These are phyloP conservation scores for Drepana arcuata DNA, from an alignment of 1,140 invertebrate genomes.

Conservation along the genomic window DNA sequence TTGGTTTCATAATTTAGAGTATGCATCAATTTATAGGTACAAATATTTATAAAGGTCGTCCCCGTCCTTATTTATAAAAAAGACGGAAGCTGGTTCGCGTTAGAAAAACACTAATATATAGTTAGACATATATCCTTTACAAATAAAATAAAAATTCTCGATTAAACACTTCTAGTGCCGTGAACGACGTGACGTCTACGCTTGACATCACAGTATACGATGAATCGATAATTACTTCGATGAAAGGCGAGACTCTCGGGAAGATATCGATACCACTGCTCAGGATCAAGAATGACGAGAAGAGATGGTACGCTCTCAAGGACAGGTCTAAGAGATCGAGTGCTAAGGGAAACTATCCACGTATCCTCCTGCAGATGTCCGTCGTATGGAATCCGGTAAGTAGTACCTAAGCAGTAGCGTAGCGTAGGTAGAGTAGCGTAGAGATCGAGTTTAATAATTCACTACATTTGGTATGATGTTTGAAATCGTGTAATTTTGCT, in stretches of 20 bases:
- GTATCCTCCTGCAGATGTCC: slow-evolving; percentile 69
- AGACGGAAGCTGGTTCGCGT: no score
- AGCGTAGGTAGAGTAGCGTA: no score
- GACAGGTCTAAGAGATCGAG: slow-evolving; percentile 36
- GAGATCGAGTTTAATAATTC: no score
- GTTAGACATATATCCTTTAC: no score
- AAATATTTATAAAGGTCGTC: no score
- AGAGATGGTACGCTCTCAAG: slow-evolving; percentile 54
- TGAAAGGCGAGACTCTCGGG: slow-evolving; percentile 73
- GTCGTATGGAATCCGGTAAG: slow-evolving; percentile 59
- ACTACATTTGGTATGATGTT: no score
- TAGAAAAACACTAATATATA: no score
- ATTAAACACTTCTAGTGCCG: slow-evolving; percentile 26
- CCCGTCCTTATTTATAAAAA: no score
- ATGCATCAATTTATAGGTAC: no score
- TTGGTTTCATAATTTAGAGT: no score
- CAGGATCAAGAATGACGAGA: slow-evolving; percentile 55
- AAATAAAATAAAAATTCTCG: neutral
- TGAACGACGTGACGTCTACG: slow-evolving; percentile 56
- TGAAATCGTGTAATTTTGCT: no score
- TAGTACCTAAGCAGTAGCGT: no score
- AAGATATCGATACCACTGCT: slow-evolving; percentile 53
- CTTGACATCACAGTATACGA: slow-evolving; percentile 49
- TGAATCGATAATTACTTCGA: slow-evolving; percentile 47
- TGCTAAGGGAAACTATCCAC: slow-evolving; percentile 49